Evolutionary conservation across 2,888 invertebrate genomes (phyloP).

Genomic region (Acleris laterana): DNA sequence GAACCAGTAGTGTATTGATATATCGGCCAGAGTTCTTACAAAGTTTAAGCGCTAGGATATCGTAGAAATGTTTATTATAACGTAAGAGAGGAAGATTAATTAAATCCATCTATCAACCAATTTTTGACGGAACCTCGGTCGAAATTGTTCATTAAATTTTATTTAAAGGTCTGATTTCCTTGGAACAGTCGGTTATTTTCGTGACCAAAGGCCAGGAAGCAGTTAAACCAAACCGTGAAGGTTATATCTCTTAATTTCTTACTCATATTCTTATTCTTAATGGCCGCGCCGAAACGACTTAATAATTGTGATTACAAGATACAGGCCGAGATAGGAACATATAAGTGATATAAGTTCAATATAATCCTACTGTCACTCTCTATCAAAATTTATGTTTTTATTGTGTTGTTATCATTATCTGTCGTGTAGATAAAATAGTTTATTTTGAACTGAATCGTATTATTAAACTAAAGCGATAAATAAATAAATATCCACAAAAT

Average conservation of each 20-base stretch:
- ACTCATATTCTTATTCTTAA: background rate
- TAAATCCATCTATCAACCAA: too few relatives aligned
- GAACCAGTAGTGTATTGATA: too few relatives aligned
- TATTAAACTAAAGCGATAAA: too few relatives aligned
- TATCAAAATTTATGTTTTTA: conserved; percentile 2
- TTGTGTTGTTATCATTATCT: background rate
- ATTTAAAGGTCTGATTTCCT: too few relatives aligned
- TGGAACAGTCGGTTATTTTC: background rate
- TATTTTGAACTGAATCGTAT: too few relatives aligned
- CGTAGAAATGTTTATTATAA: too few relatives aligned
- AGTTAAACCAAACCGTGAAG: conserved; percentile 13
- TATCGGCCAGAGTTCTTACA: too few relatives aligned
- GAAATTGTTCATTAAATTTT: too few relatives aligned
- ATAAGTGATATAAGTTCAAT: conserved; percentile 15
- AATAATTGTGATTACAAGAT: conserved; percentile 44
- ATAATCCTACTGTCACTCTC: conserved; percentile 6
- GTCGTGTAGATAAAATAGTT: background rate
- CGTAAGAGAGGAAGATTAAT: too few relatives aligned
- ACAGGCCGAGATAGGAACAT: conserved; percentile 19
- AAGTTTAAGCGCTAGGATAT: too few relatives aligned
- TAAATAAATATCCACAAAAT: too few relatives aligned
- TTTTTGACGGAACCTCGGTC: too few relatives aligned
- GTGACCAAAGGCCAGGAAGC: conserved; percentile 9
- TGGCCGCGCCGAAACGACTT: conserved; percentile 42
- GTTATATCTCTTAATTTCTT: background rate